Conservation (phyloP, 1,140 invertebrate species). For the Patella vulgata region DNA sequence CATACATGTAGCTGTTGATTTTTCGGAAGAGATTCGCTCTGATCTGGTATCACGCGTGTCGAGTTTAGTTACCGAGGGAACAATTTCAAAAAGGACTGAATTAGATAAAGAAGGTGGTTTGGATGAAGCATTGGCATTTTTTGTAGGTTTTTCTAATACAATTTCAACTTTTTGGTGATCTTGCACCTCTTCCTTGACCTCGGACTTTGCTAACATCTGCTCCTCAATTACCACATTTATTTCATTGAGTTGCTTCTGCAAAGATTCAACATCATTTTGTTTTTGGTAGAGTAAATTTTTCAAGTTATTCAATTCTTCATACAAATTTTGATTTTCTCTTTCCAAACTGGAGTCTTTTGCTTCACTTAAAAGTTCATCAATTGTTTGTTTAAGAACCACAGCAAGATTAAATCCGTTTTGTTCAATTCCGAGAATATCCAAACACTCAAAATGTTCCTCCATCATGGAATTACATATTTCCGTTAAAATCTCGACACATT, state of each 20-base stretch:
- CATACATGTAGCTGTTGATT: slow-evolving; percentile 2
- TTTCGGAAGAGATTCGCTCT: background rate
- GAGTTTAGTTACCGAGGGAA: background rate
- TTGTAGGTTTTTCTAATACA: too few relatives aligned
- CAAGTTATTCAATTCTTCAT: background rate
- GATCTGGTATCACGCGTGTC: slow-evolving; percentile 3
- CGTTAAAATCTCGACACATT: slow-evolving; percentile 25
- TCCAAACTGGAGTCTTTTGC: background rate
- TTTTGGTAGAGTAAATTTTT: background rate
- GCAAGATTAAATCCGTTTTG: background rate
- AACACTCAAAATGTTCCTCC: slow-evolving; percentile 35
- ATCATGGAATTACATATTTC: slow-evolving; percentile 33
- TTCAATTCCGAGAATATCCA: slow-evolving; percentile 19
- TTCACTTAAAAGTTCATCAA: background rate
- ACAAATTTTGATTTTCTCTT: background rate
- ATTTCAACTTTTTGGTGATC: too few relatives aligned
- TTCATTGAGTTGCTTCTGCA: slow-evolving; percentile 5
- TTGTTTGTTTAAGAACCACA: background rate
- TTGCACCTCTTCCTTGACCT: background rate
- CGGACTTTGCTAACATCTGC: background rate
- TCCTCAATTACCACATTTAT: background rate
- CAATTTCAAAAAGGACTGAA: too few relatives aligned
- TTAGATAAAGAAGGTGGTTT: too few relatives aligned
- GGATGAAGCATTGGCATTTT: too few relatives aligned
- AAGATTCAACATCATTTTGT: slow-evolving; percentile 3